Evolutionary conservation across 2,888 invertebrate species (phyloP), one percentile per base, ranked within the genome.

Genomic region (Eumacrocentrus americanus): DNA sequence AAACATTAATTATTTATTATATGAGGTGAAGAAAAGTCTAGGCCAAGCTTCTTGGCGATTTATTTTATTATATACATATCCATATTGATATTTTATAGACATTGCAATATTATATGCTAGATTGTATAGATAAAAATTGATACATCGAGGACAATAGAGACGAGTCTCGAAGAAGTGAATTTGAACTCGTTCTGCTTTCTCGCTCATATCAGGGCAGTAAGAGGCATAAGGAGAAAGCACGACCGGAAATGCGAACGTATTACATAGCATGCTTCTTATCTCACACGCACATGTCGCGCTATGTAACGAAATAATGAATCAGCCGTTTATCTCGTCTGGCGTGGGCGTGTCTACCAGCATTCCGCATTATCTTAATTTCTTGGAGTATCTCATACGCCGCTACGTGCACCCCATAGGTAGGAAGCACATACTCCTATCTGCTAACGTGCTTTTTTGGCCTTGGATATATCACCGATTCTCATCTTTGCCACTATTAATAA

Each of bases 231-330:
- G 11, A n/a, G 22, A 51, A 38, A 46, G 46, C 23, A 25, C 22
- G 38, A 48, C 51, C 60, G 64, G 61, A 62, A 63, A 66, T 46
- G 60, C 46, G 59, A 60, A 65, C 51, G 55, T 64, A 65, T 60
- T 65, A 60, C 62, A 61, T 67, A 66, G 68, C 68, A 66, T 63
- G 69, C 54, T 62, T 62, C 68, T 74, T 75, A 74, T 74, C 72
- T 68, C 44, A 58, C 61, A 61, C 63, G 57, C 60, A 63, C 59
- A 61, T 63, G 55, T 35, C 25, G 53, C 58, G 47, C 65, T 67
- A 67, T 63, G 68, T 67, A 74, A 74, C 72, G 66, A 72, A 74
- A 74, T 72, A 75, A 75, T 75, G 74, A 74, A 75, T 74, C 71
- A 73, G 67, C 60, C 64, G 69, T 71, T 74, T 72, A 75, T 72